Percentiles rank a stretch among this genome's conserved stretches.
Conservation (phyloP, 2,888 invertebrate genomes). For the Tridacna gigas region DNA sequence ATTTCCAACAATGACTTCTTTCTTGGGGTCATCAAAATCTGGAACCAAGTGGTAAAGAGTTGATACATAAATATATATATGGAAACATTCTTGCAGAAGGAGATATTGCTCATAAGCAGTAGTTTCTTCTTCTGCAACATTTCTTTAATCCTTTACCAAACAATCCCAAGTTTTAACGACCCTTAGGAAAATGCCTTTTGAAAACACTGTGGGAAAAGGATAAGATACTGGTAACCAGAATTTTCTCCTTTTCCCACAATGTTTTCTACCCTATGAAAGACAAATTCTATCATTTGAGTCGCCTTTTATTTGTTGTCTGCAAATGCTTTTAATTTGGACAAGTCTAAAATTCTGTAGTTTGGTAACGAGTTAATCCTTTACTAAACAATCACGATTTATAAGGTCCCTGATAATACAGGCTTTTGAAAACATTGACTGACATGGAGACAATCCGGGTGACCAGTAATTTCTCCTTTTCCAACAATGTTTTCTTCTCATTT, state of each 20-base stretch:
- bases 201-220: conserved; percentile 6
- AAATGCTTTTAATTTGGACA: too few relatives aligned
- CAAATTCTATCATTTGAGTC: too few relatives aligned
- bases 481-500: not conserved
- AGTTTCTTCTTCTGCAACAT: conserved; percentile 8
- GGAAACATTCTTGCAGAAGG: conserved; percentile 4
- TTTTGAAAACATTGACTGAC: not conserved
- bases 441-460: not conserved
- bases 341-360: too few relatives aligned
- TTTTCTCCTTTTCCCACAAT: not conserved
- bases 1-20: too few relatives aligned
- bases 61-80: too few relatives aligned
- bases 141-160: not conserved
- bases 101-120: not conserved
- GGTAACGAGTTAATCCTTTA: too few relatives aligned
- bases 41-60: too few relatives aligned
- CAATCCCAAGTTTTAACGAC: not conserved
- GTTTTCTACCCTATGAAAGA: too few relatives aligned
- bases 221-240: not conserved
- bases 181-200: not conserved
- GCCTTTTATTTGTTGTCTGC: too few relatives aligned
- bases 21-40: too few relatives aligned
- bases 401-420: too few relatives aligned
- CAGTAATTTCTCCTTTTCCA: not conserved
- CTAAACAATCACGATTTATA: too few relatives aligned